A percentile compares a stretch with the other conserved stretches of the same genome.
Conservation (phyloP, 2,113 vertebrate species). For the Syngnathus floridae region DNA sequence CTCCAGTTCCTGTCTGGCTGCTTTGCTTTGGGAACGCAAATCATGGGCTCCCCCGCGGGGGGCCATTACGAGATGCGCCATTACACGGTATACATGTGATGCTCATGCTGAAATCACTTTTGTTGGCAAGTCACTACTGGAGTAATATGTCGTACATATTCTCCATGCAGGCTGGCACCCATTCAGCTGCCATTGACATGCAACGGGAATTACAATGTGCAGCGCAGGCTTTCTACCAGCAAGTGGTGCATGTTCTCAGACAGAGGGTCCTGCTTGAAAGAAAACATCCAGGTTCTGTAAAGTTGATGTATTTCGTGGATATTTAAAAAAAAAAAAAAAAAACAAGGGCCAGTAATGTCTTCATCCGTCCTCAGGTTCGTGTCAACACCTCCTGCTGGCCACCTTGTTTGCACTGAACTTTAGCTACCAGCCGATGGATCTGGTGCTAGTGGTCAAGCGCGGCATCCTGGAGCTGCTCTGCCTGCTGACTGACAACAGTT, state of each 20-base stretch:
- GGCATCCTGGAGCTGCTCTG: constrained; percentile 73
- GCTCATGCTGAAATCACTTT: neutral
- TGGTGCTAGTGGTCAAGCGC: constrained; percentile 69
- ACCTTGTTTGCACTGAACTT: constrained; percentile 75
- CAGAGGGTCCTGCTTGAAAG: constrained; percentile 63
- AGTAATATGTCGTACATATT: constrained; percentile 3
- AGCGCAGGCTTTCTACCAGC: constrained; percentile 73
- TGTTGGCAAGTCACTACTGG: neutral
- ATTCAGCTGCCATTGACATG: constrained; percentile 58
- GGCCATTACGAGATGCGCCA: constrained; percentile 66
- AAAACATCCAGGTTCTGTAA: constrained; percentile 58
- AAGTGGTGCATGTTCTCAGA: constrained; percentile 70
- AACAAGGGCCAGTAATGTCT: neutral
- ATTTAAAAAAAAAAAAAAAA: too few relatives aligned
- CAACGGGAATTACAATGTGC: constrained; percentile 68
- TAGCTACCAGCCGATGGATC: constrained; percentile 70
- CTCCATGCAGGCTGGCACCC: constrained; percentile 63
- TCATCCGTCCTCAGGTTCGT: constrained; percentile 56
- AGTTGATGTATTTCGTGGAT: too few relatives aligned
- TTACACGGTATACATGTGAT: constrained; percentile 62
- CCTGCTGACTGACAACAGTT: constrained; percentile 69
- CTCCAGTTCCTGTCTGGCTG: constrained; percentile 77
- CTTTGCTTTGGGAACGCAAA: constrained; percentile 69
- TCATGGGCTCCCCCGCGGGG: constrained; percentile 48
- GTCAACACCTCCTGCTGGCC: constrained; percentile 72